These are phyloP conservation scores for Odontocolon sp. DNA, from an alignment of 2,888 invertebrate species.

Conservation along the genomic window DNA sequence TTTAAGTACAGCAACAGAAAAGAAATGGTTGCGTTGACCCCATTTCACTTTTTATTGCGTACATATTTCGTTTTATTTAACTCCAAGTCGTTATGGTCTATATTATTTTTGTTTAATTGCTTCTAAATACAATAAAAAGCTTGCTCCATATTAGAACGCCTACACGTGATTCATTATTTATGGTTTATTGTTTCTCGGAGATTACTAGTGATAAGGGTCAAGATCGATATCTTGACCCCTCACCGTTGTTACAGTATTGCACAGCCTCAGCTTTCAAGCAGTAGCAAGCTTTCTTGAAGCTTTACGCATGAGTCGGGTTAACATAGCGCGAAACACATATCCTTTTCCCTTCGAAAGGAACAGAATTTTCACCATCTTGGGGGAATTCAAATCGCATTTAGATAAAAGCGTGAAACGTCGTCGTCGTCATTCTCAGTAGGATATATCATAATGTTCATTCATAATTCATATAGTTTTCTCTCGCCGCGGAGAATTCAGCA, in stretches of 20 bases:
- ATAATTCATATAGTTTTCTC: constrained; percentile 67
- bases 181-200: constrained; percentile 21
- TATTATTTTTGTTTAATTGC: constrained; percentile 17
- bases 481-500: constrained; percentile 3
- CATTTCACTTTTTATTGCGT: too few relatives aligned
- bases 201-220: neutral
- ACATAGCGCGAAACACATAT: constrained; percentile 12
- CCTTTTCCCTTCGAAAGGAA: neutral
- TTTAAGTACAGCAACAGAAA: too few relatives aligned
- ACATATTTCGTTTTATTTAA: neutral
- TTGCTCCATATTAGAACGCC: neutral
- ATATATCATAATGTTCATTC: constrained; percentile 68
- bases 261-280: too few relatives aligned
- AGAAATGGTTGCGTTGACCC: too few relatives aligned
- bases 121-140: neutral
- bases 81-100: constrained; percentile 24
- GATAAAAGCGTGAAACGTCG: constrained; percentile 67
- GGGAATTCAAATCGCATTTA: constrained; percentile 68
- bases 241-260: neutral
- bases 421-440: constrained; percentile 47
- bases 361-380: constrained; percentile 39
- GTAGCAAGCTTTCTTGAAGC: neutral
- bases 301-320: neutral
- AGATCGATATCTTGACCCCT: neutral
- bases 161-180: constrained; percentile 3